Evolutionary conservation across 2,113 vertebrate genomes (phyloP), one percentile per base, ranked within the genome.

Genomic region (Sinocyclocheilus anshuiensis): DNA sequence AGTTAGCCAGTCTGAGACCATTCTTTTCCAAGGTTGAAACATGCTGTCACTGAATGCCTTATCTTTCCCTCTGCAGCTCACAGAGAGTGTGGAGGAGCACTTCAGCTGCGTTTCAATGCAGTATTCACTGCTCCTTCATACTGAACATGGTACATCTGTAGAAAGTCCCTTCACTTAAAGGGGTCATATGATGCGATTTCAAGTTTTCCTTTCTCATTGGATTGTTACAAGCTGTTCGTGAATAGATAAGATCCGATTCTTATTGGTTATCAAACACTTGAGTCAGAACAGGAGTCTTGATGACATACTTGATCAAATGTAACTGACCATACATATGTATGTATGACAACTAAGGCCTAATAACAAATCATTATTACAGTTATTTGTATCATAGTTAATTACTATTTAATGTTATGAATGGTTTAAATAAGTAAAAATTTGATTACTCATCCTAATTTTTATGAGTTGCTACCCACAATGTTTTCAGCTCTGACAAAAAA

Each of bases 11-110:
- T 90, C 67, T 26, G 22, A 83, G 87, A 81, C 71, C 84, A 86
- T 63, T 77, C 75, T 61, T 87, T 88, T 78, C 83, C 57, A 33
- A 71, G 86, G 86, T 83, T 85, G 85, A 87, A 91, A 89, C 85
- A 86, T 42, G 48, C 48, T 90, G 88, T 84, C 83, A 84, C 55
- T 61, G 72, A 77, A 78, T 57, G 36, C 33, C 65, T 50, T 76
- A 86, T 85, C 53, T 80, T 33, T 26, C 20, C 55, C 67, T 39
- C 45, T 22, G 83, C 77, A 72, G n/a, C 45, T 29, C 42, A 50
- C 15, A 50, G 45, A 53, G 61, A 39, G 22, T 20, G 53, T 57
- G 26, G 22, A 45, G 39, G 18, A 22, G 33, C 24, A 33, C n/a
- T 77, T 50, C 12, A 53, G 24, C 24, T 33, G 48, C 15, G 15